Conservation (phyloP, 2,113 vertebrate species). For the Sinocyclocheilus anshuiensis region DNA sequence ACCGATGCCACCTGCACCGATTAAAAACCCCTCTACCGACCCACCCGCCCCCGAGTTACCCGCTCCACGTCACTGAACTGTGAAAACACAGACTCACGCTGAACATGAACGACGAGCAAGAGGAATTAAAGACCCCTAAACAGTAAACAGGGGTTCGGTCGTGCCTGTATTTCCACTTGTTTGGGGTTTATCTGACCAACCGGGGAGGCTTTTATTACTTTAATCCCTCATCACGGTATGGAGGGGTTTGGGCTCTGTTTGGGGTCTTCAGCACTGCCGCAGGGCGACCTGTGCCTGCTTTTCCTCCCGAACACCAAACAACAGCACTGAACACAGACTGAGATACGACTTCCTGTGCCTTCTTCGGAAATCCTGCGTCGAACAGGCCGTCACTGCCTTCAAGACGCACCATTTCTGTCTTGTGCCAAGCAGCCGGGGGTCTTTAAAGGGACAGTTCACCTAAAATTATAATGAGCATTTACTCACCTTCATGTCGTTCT, state of each 20-base stretch:
- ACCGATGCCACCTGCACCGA: slow-evolving; percentile 90
- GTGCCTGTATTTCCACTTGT: background rate
- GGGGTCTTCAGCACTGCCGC: background rate
- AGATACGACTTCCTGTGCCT: slow-evolving; percentile 24
- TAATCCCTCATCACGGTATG: background rate
- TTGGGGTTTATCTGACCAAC: background rate
- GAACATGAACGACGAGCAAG: slow-evolving; percentile 31
- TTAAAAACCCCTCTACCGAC: slow-evolving; percentile 78
- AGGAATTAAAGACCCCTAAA: slow-evolving; percentile 47
- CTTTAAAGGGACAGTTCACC: background rate
- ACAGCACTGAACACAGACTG: slow-evolving; percentile 34
- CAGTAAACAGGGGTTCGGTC: background rate
- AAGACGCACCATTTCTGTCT: slow-evolving; percentile 24
- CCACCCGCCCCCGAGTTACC: slow-evolving; percentile 80
- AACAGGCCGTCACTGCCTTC: slow-evolving; percentile 25
- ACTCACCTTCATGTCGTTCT: background rate
- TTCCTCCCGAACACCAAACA: background rate
- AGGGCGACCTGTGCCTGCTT: background rate
- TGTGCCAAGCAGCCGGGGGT: background rate
- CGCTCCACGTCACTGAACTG: slow-evolving; percentile 93
- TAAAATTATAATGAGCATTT: background rate
- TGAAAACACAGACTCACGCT: slow-evolving; percentile 68
- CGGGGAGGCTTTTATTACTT: background rate
- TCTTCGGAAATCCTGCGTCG: slow-evolving; percentile 51
- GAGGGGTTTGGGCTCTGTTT: background rate